Percentiles rank a stretch among this genome's conserved stretches.
Evolutionary conservation across 2,113 vertebrate species (phyloP).

Genomic region (Gnathochromis pfefferi): DNA sequence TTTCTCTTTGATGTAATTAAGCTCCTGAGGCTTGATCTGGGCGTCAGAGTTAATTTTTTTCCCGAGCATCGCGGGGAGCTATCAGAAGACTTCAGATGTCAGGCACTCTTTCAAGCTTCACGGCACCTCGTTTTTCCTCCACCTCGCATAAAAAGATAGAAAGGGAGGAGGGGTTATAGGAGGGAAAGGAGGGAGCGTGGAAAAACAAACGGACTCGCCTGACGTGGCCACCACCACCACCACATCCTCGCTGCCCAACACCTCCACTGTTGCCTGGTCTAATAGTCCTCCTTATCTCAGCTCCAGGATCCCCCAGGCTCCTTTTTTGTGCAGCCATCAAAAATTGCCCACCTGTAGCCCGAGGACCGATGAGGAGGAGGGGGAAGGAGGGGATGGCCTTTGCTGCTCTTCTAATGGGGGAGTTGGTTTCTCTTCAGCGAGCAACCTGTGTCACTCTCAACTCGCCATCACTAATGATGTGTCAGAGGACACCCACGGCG

Average conservation of each 20-base stretch:
- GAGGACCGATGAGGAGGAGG: neutral
- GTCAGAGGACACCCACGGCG: conserved; percentile 54
- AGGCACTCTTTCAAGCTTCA: conserved; percentile 67
- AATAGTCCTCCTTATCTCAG: conserved; percentile 61
- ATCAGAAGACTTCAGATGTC: conserved; percentile 68
- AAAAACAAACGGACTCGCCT: conserved; percentile 46
- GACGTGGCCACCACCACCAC: neutral
- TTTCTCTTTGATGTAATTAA: conserved; percentile 89
- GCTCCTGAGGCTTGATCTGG: conserved; percentile 78
- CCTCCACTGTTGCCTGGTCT: conserved; percentile 26
- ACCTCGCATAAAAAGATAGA: conserved; percentile 46
- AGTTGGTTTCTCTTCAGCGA: conserved; percentile 52
- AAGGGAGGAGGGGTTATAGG: neutral
- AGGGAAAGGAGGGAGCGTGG: neutral
- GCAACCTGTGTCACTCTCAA: conserved; percentile 44
- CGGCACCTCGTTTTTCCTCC: conserved; percentile 66
- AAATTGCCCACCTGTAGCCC: conserved; percentile 75
- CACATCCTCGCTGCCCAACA: neutral
- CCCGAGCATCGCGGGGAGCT: conserved; percentile 64
- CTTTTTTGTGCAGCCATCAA: conserved; percentile 53
- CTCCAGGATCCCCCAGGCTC: conserved; percentile 52
- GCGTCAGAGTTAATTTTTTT: conserved; percentile 78
- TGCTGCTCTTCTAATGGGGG: conserved; percentile 31
- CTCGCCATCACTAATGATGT: conserved; percentile 49
- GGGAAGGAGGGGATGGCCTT: neutral